Base-by-base conservation (phyloP, 2,113 vertebrate genomes). In the Microtus richardsoni region DNA sequence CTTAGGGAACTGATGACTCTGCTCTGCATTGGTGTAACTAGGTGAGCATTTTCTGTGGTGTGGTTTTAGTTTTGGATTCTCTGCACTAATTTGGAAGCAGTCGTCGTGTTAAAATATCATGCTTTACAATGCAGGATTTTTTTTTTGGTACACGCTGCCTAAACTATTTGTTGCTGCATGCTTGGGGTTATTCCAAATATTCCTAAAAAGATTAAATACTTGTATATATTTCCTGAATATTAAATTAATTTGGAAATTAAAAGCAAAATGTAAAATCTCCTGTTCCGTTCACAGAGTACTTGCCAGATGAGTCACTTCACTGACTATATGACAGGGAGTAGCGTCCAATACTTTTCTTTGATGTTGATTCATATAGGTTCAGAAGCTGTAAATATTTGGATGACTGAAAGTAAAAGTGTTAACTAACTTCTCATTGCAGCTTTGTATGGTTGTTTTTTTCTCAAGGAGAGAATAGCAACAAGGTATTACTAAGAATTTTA, bases 311-410 rank as follows among this genome's bases (percentile, higher is more conserved):
- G 8, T 84, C n/a, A 58, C 70, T n/a, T 8, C 83, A 12, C 2
- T 62, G 36, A 26, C 6, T 49, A 0, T 54, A 62, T 68, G 79
- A 87, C 6, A n/a, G 49, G 74, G 4, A 60, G 24, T 10, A 66
- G 21, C 10, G 54, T 41, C 6, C 26, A 39, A 85, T 16, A 74
- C 54, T 83, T 92, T 93, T 49, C 47, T 62, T 80, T 84, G 58
- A 86, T 84, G 22, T 14, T 77, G 30, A 88, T 60, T 75, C 28
- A 60, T 4, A 36, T 19, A 28, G 39, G 49, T 54, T 87, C 73
- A 91, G 24, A 88, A 94, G 79, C 93, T 91, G 16, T 86, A 93
- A 91, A 86, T 58, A 91, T 70, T 64, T 88, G 78, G 11, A 22
- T 28, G 24, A 91, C 3, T 30, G 12, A 70, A 94, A 90, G 7